These are phyloP conservation scores for Drosophila gaucha DNA, from an alignment of 2,888 invertebrate genomes.

Conservation along the genomic window DNA sequence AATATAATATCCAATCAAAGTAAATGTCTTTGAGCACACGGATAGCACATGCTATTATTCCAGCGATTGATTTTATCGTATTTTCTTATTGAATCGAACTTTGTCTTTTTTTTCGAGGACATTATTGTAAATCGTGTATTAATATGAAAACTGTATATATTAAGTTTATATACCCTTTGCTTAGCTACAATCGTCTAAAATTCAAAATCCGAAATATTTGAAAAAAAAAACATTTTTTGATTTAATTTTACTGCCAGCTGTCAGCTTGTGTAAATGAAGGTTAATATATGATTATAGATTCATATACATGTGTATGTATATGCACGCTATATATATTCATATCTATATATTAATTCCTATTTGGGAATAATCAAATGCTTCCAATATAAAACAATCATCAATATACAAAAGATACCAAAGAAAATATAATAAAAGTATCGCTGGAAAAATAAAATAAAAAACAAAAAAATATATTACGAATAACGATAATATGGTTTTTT, in stretches of 20 bases:
- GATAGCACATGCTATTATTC: not conserved
- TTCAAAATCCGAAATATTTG: too few relatives aligned
- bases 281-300: not conserved
- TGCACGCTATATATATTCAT: not conserved
- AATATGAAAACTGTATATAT: not conserved
- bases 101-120: not conserved
- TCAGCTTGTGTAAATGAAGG: conserved; percentile 3
- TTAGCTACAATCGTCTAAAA: not conserved
- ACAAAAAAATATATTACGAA: not conserved
- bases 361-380: conserved; percentile 47
- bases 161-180: not conserved
- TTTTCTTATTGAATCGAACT: too few relatives aligned
- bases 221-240: not conserved
- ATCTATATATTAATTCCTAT: conserved; percentile 6
- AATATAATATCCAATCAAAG: not conserved
- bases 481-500: not conserved
- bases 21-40: not conserved
- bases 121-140: not conserved
- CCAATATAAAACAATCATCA: conserved; percentile 61
- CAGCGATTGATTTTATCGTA: not conserved
- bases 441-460: not conserved
- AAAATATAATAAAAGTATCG: not conserved
- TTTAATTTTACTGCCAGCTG: conserved; percentile 4
- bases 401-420: conserved; percentile 7
- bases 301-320: too few relatives aligned